Percentiles rank a stretch among this genome's conserved stretches.
Conservation (phyloP, 2,113 vertebrate genomes). For the Oryzias woworae region DNA sequence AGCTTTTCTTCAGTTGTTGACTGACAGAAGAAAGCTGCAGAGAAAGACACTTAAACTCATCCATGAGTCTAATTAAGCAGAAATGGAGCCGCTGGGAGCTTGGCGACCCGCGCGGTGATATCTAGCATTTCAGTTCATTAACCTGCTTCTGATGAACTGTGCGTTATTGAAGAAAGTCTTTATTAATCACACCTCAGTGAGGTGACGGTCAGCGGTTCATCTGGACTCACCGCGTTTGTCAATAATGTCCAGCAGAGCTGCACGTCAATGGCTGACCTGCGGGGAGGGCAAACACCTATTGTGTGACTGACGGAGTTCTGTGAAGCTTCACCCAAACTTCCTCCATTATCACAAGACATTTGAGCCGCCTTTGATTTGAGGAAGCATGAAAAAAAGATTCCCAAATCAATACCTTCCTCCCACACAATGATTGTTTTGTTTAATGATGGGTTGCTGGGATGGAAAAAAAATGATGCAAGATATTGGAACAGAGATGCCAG, state of each 20-base stretch:
- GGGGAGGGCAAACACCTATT: slow-evolving; percentile 18
- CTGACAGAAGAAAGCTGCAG: background rate
- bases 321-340: background rate
- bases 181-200: slow-evolving; percentile 45
- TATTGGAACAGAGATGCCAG: background rate
- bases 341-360: background rate
- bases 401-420: slow-evolving; percentile 33
- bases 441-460: slow-evolving; percentile 21
- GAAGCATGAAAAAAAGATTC: slow-evolving; percentile 13
- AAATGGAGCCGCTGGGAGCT: slow-evolving; percentile 37
- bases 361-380: slow-evolving; percentile 19
- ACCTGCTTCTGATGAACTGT: slow-evolving; percentile 63
- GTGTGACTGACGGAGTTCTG: background rate
- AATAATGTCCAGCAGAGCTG: slow-evolving; percentile 17
- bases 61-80: slow-evolving; percentile 57
- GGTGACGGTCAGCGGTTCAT: slow-evolving; percentile 40
- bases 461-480: slow-evolving; percentile 22
- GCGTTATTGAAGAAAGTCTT: slow-evolving; percentile 39
- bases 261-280: slow-evolving; percentile 7
- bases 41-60: slow-evolving; percentile 29
- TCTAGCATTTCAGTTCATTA: slow-evolving; percentile 56
- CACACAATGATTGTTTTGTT: slow-evolving; percentile 29
- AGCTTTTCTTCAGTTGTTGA: background rate
- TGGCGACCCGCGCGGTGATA: slow-evolving; percentile 36
- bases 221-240: slow-evolving; percentile 7